These are phyloP conservation scores for Labroides dimidiatus DNA, from an alignment of 2,797 vertebrate species.

Conservation along the genomic window DNA sequence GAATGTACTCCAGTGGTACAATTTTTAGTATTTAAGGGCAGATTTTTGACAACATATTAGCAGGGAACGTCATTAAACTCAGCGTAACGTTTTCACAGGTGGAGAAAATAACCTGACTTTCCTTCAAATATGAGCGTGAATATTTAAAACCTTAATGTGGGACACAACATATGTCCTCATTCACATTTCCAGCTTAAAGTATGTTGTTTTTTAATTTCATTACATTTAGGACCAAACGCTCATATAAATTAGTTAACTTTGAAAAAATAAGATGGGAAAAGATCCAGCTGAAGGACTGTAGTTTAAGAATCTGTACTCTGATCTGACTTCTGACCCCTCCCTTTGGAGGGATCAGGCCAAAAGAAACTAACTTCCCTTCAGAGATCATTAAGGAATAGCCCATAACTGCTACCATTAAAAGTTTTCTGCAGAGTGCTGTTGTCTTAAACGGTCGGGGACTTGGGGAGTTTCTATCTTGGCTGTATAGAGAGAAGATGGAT, in stretches of 20 bases:
- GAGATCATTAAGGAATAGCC: conserved; percentile 14
- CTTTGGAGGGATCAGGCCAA: background rate
- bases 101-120: no score
- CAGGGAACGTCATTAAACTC: no score
- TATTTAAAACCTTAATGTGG: no score
- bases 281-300: background rate
- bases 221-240: background rate
- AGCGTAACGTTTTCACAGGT: no score
- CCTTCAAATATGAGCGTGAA: no score
- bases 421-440: background rate
- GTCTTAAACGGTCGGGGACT: background rate
- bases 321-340: conserved; percentile 8
- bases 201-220: no score
- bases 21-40: no score
- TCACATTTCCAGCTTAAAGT: no score
- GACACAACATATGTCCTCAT: no score
- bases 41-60: no score
- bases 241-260: background rate
- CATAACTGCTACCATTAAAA: conserved; percentile 10
- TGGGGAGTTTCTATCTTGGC: conserved; percentile 10
- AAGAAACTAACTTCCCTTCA: background rate
- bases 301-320: no score
- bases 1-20: no score
- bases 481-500: conserved; percentile 12
- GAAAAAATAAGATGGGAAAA: background rate